Evolutionary conservation across 2,888 invertebrate genomes (phyloP).

Genomic region (Lepidochrysops patricia): DNA sequence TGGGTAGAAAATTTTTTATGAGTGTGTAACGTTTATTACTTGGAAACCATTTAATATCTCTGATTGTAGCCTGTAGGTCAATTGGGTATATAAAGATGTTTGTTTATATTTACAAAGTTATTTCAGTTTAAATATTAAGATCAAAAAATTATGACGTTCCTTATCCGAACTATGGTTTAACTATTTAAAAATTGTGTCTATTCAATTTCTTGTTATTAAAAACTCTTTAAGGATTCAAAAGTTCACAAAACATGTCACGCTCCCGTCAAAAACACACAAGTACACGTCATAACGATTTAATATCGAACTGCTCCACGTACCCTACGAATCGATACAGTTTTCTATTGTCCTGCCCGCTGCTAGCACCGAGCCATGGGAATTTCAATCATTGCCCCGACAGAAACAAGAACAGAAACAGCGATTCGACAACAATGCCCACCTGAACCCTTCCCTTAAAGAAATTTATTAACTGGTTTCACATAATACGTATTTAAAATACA

Average conservation of each 20-base stretch:
- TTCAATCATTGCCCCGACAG: slow-evolving; percentile 46
- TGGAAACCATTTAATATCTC: too few relatives aligned
- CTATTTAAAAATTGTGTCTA: background rate
- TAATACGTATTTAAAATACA: slow-evolving; percentile 73
- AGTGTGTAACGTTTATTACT: background rate
- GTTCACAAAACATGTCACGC: slow-evolving; percentile 50
- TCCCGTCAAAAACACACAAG: slow-evolving; percentile 55
- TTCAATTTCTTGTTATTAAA: slow-evolving; percentile 18
- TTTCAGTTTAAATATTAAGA: background rate
- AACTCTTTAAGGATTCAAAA: slow-evolving; percentile 36
- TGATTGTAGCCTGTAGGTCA: too few relatives aligned
- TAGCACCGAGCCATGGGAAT: slow-evolving; percentile 56
- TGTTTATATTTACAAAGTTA: background rate
- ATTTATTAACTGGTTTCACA: slow-evolving; percentile 64
- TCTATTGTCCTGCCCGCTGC: slow-evolving; percentile 38
- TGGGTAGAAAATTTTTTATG: background rate
- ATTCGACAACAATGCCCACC: slow-evolving; percentile 37
- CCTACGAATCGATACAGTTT: slow-evolving; percentile 53
- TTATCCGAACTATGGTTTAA: background rate
- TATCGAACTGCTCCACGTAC: slow-evolving; percentile 45
- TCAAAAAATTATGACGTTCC: background rate
- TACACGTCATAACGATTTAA: slow-evolving; percentile 61
- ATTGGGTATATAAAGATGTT: background rate
- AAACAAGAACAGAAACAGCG: slow-evolving; percentile 29
- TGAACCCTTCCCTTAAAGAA: slow-evolving; percentile 40